phyloP scores from a whole-genome alignment of 2,888 invertebrate species.

The Petrolisthes cinctipes region DNA sequence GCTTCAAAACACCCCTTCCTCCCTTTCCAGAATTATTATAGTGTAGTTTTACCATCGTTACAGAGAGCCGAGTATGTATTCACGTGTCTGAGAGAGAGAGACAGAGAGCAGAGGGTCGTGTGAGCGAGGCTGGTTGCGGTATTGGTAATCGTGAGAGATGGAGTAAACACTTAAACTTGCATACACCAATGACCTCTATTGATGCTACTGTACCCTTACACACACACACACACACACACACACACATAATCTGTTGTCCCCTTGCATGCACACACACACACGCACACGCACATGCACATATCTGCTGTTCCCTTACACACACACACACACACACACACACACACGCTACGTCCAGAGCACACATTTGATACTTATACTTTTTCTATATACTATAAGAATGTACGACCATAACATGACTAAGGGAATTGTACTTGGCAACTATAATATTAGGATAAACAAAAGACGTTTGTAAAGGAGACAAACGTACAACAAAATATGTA shows the following conservation, averaged over 20 bases:
- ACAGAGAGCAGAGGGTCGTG: too few species aligned
- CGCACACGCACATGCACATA: not conserved
- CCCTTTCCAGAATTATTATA: not conserved
- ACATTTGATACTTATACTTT: too few species aligned
- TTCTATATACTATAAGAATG: too few species aligned
- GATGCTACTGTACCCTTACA: not conserved
- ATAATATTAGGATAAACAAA: too few species aligned
- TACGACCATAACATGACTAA: too few species aligned
- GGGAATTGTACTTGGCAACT: too few species aligned
- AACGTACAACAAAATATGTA: too few species aligned
- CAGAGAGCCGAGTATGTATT: too few species aligned
- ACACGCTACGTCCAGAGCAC: not conserved
- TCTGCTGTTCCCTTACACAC: not conserved
- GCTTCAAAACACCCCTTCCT: not conserved
- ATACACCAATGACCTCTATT: not conserved
- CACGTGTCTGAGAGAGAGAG: too few species aligned
- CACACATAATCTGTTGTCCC: not conserved
- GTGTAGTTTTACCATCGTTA: too few species aligned
- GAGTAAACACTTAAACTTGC: not conserved
- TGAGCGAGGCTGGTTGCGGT: not conserved
- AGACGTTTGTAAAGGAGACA: too few species aligned
- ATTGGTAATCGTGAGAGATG: not conserved
- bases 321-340: slow-evolving; percentile 26
- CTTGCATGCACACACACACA: slow-evolving; percentile 2
- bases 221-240: too few species aligned